Evolutionary conservation across 2,888 invertebrate genomes (phyloP).

Genomic region (Syrphus vitripennis): DNA sequence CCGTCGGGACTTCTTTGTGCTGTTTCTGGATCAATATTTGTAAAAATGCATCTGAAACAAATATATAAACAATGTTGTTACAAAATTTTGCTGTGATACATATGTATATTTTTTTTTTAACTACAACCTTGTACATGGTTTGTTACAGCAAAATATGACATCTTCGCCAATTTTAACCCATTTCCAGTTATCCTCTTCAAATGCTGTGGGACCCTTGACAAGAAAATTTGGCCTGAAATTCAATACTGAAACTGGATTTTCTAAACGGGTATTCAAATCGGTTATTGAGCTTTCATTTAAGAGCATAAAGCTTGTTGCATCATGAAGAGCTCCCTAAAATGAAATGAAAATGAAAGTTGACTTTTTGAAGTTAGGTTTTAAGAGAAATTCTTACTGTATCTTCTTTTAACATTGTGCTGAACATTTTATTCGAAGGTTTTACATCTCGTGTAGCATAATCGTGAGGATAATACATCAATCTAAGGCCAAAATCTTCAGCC

Average conservation of each 20-base stretch:
- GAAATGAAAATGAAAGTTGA: neutral
- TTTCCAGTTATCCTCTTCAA: slow-evolving; percentile 86
- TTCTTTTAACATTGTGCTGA: slow-evolving; percentile 71
- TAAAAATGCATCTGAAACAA: slow-evolving; percentile 84
- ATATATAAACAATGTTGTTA: no score
- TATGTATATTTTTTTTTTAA: no score
- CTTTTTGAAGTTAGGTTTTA: no score
- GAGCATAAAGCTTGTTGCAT: slow-evolving; percentile 85
- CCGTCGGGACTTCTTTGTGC: slow-evolving; percentile 83
- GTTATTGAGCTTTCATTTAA: slow-evolving; percentile 85
- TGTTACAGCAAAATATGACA: slow-evolving; percentile 84
- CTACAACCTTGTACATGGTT: slow-evolving; percentile 84
- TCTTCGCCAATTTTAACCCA: slow-evolving; percentile 85
- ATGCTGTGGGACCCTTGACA: slow-evolving; percentile 83
- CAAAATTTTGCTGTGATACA: no score
- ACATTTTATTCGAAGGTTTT: slow-evolving; percentile 76
- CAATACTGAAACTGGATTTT: slow-evolving; percentile 81
- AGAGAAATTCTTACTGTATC: slow-evolving; percentile 72
- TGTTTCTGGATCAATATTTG: slow-evolving; percentile 86
- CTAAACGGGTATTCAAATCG: slow-evolving; percentile 84
- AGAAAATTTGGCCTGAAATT: slow-evolving; percentile 87
- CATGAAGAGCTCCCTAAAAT: slow-evolving; percentile 84
- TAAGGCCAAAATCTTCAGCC: slow-evolving; percentile 81
- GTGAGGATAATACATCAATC: slow-evolving; percentile 84
- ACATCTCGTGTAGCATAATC: slow-evolving; percentile 77